phyloP scores from a whole-genome alignment of 2,888 invertebrate species.

The Troides helena region DNA sequence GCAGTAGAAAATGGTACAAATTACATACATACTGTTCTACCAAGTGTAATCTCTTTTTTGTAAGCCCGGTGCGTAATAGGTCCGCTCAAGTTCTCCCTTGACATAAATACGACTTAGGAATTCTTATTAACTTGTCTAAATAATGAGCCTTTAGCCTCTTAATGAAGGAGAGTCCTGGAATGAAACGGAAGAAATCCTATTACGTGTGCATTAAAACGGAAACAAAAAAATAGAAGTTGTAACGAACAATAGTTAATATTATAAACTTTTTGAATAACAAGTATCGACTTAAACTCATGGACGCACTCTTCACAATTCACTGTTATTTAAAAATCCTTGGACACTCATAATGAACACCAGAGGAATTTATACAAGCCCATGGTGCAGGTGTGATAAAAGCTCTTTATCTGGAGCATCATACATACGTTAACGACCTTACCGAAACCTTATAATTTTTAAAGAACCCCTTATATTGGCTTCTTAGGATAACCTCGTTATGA shows the following conservation, averaged over 20 bases:
- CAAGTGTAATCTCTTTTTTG: constrained; percentile 56
- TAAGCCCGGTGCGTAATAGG: constrained; percentile 57
- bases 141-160: constrained; percentile 56
- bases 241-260: neutral
- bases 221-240: neutral
- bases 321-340: too few species aligned
- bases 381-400: neutral
- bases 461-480: neutral
- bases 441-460: neutral
- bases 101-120: constrained; percentile 71
- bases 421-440: neutral
- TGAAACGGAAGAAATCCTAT: constrained; percentile 15
- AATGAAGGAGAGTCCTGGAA: constrained; percentile 39
- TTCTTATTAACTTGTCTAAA: constrained; percentile 70
- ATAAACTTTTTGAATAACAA: too few species aligned
- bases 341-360: too few species aligned
- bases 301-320: too few species aligned
- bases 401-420: neutral
- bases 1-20: constrained; percentile 18
- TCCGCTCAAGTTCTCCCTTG: constrained; percentile 55
- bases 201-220: constrained; percentile 8
- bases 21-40: constrained; percentile 36
- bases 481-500: neutral
- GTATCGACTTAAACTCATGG: too few species aligned
- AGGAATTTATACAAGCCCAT: too few species aligned